Conservation (phyloP, 2,113 vertebrate genomes). For the Gasterosteus aculeatus region DNA sequence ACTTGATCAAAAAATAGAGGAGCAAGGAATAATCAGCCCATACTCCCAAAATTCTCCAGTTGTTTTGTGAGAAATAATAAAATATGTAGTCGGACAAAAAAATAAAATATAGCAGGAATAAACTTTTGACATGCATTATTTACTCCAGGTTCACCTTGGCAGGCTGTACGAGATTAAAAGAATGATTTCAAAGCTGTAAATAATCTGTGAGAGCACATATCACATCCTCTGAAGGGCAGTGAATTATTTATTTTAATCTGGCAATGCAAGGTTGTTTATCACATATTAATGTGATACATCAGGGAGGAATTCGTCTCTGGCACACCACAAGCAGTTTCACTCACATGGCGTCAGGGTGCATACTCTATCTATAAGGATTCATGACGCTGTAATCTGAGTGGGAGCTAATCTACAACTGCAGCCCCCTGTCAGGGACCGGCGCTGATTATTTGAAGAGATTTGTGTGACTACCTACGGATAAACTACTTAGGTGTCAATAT, state of each 20-base stretch:
- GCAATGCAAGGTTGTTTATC: slow-evolving; percentile 83
- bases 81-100: slow-evolving; percentile 36
- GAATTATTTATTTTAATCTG: slow-evolving; percentile 86
- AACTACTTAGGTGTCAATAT: slow-evolving; percentile 59
- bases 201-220: slow-evolving; percentile 80
- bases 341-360: slow-evolving; percentile 63
- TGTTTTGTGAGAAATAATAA: slow-evolving; percentile 43
- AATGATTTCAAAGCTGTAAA: slow-evolving; percentile 81
- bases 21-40: slow-evolving; percentile 14
- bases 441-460: slow-evolving; percentile 57
- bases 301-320: slow-evolving; percentile 80
- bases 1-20: slow-evolving; percentile 41
- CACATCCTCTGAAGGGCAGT: slow-evolving; percentile 79
- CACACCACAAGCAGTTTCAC: slow-evolving; percentile 71
- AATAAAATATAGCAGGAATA: slow-evolving; percentile 55
- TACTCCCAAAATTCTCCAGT: slow-evolving; percentile 26
- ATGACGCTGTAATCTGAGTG: slow-evolving; percentile 72
- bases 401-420: slow-evolving; percentile 76
- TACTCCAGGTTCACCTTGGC: slow-evolving; percentile 78
- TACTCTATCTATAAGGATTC: slow-evolving; percentile 72
- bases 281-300: slow-evolving; percentile 85
- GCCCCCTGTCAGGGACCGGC: slow-evolving; percentile 56
- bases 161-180: slow-evolving; percentile 75
- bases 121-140: slow-evolving; percentile 75
- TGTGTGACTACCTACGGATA: slow-evolving; percentile 47